Conservation (phyloP, 2,888 invertebrate genomes). For the Acanthoscelides obtectus region DNA sequence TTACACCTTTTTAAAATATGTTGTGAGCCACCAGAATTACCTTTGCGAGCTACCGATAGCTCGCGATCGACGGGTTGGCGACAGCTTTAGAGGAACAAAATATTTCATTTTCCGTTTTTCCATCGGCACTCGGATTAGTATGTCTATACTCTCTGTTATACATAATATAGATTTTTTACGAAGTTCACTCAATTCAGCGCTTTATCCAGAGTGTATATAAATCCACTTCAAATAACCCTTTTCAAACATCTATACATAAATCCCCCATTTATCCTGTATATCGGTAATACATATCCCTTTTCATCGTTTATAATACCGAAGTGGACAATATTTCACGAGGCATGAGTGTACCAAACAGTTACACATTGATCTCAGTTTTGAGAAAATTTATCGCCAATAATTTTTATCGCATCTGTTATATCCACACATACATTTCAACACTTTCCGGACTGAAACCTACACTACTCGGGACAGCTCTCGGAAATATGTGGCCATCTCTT, state of each 20-base stretch:
- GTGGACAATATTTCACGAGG: not conserved
- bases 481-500: not conserved
- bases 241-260: not conserved
- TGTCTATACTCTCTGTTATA: too few species aligned
- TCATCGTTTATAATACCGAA: not conserved
- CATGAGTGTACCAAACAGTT: not conserved
- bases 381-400: not conserved
- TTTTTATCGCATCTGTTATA: not conserved
- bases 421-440: slow-evolving; percentile 1
- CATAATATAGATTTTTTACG: too few species aligned
- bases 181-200: not conserved
- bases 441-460: not conserved
- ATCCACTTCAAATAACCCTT: not conserved
- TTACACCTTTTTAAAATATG: too few species aligned
- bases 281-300: not conserved
- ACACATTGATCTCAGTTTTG: not conserved
- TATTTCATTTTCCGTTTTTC: too few species aligned
- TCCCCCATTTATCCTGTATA: not conserved
- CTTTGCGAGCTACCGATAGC: too few species aligned
- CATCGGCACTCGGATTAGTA: too few species aligned
- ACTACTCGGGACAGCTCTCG: not conserved
- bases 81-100: too few species aligned
- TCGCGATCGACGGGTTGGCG: too few species aligned
- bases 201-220: not conserved
- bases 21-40: too few species aligned